Base-by-base conservation (phyloP, 1,140 invertebrate genomes). In the Zaprionus ornatus region DNA sequence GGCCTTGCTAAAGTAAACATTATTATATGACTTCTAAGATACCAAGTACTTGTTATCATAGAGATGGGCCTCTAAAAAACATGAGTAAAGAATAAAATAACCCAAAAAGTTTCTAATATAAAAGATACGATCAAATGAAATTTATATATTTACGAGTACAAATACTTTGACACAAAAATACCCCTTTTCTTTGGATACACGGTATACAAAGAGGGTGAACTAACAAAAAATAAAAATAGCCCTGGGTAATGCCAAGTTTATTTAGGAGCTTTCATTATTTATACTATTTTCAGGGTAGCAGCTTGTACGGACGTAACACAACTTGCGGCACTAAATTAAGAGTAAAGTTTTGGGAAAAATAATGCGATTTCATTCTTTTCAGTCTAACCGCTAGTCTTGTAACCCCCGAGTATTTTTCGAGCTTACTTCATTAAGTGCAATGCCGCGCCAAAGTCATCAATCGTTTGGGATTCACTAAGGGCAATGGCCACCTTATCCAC, bases 401-500 rank as follows among this genome's bases (percentile, higher is more conserved):
- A 48, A 40, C 45, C 40, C 29, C 23, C 42, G 48, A 15, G 56
- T n/a, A 37, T 35, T 45, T n/a, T n/a, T 23, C 27, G 21, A 60
- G 62, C 83, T 91, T 79, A 92, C 92, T 92, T 88, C 92, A 93
- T 93, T 74, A 93, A 72, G 80, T 92, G 92, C 54, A 93, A 57
- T 74, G 92, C 92, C 21, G 92, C 92, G 35, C 92, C 92, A 69
- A 93, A 93, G 79, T 93, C 92, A 93, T 99, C 98, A 91, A 99
- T 98, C 12, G 98, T 99, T 93, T 99, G 98, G 15, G 98, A 99
- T 94, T 99, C 98, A 98, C 94, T 75, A 93, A 99, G 94, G 65
- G 98, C 97, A 81, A 99, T 98, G 74, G 98, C 98, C 32, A 99
- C 98, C 93, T 97, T 96, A 84, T 98, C 96, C 7, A 99, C 97